Evolutionary conservation across 2,797 vertebrate genomes (phyloP), one percentile per base, ranked within the genome.

Genomic region (Myotis vivesi): DNA sequence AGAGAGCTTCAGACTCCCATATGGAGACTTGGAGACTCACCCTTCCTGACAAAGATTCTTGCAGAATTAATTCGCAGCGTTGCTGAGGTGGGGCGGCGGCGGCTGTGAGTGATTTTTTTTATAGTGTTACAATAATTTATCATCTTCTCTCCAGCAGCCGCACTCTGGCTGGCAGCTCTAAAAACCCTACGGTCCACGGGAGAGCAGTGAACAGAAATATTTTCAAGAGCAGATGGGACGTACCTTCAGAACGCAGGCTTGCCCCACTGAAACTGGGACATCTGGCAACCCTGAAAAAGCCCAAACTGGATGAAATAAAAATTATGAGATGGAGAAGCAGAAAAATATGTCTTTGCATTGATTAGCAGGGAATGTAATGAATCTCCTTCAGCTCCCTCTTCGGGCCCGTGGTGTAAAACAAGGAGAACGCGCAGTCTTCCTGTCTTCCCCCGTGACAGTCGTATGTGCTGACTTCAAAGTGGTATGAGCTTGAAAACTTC

Each of bases 251-350:
- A 98, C 75, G 80, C 76, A 97, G 97, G 97, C 98, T 98, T 98
- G 98, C 98, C 98, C 97, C 98, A 98, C 96, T 97, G 97, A 98
- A 98, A 98, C 98, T 97, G 97, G 98, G 98, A 98, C 98, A 98
- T 98, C 98, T 98, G 98, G 98, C 98, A 98, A 97, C 97, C 97
- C 96, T 98, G 97, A 98, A 98, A 98, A 98, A 97, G 81, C 68
- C 95, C 93, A 92, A 96, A 97, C 96, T 97, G 96, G 95, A 98
- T 97, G 96, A 98, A 98, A 98, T 98, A 98, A 98, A 98, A 98
- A 98, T 98, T 97, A 97, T 97, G 96, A 98, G 98, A 97, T 94
- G 77, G 97, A 98, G 94, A 94, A 98, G 96, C 95, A 98, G 97
- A 96, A 98, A 98, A 98, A 98, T 98, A 98, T 97, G 97, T 97